Evolutionary conservation across 2,888 invertebrate genomes (phyloP).

Genomic region (Dicyrtomina minuta): DNA sequence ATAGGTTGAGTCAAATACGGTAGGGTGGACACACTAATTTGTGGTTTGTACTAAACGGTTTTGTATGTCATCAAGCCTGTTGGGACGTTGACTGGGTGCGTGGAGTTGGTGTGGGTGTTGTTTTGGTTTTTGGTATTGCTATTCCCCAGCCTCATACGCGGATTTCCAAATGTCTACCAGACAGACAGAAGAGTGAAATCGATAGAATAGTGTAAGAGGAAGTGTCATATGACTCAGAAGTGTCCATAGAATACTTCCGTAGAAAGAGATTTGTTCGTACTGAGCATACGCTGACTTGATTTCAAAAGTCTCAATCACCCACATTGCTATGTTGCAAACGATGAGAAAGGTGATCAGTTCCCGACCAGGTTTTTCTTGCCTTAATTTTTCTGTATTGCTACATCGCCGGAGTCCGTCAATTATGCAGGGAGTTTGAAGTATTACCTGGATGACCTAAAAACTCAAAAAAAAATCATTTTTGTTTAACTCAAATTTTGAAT

Average conservation of each 20-base stretch:
- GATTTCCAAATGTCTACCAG: conserved; percentile 77
- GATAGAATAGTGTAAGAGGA: conserved; percentile 74
- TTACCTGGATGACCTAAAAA: conserved; percentile 68
- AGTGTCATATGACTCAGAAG: conserved; percentile 71
- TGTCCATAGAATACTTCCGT: conserved; percentile 71
- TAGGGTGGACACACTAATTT: conserved; percentile 1
- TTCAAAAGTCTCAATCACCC: conserved; percentile 74
- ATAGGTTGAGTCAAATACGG: too few species aligned
- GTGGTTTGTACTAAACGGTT: conserved; percentile 17
- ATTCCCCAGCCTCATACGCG: conserved; percentile 66
- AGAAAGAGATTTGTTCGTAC: conserved; percentile 66
- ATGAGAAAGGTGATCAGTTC: conserved; percentile 75
- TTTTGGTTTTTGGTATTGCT: not conserved
- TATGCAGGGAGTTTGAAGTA: conserved; percentile 72
- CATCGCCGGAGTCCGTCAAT: conserved; percentile 74
- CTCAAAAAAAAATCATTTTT: conserved; percentile 31
- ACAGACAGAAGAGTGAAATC: conserved; percentile 77
- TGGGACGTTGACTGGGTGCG: not conserved
- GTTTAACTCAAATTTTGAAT: too few species aligned
- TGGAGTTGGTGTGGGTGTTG: not conserved
- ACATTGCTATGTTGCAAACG: conserved; percentile 73
- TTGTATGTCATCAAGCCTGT: not conserved
- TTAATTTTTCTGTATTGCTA: conserved; percentile 66
- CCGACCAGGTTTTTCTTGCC: conserved; percentile 70
- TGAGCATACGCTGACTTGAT: conserved; percentile 62